Evolutionary conservation across 2,113 vertebrate genomes (phyloP).

Genomic region (Erinaceus europaeus): DNA sequence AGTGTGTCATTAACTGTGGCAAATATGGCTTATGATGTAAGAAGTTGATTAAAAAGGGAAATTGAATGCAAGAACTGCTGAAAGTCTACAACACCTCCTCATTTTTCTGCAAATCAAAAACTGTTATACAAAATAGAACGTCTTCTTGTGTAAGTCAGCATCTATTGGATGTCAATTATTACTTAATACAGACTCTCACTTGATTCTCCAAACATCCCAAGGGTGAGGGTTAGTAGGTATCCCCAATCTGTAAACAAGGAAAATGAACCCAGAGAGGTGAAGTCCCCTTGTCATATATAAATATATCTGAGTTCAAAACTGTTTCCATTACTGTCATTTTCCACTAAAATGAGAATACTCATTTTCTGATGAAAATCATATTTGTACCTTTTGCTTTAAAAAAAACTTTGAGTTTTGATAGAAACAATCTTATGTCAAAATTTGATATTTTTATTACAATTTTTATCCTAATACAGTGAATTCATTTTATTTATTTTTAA

Average conservation of each 20-base stretch:
- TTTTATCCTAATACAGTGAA: background rate
- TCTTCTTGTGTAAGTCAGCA: too few species aligned
- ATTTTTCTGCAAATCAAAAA: too few species aligned
- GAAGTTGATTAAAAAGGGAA: too few species aligned
- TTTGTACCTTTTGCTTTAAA: background rate
- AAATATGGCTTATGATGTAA: too few species aligned
- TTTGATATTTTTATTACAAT: background rate
- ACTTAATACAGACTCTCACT: too few species aligned
- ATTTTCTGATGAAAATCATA: background rate
- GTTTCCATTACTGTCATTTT: background rate
- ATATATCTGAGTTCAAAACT: too few species aligned
- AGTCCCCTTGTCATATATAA: background rate
- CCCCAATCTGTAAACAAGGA: background rate
- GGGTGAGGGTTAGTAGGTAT: rapidly evolving
- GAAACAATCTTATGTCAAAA: background rate
- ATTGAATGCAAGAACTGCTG: too few species aligned
- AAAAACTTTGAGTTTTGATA: background rate
- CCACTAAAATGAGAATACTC: background rate
- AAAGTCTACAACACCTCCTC: too few species aligned
- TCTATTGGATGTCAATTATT: too few species aligned
- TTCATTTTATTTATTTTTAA: too few species aligned
- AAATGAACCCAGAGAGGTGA: background rate
- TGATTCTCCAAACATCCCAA: background rate
- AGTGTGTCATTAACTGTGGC: too few species aligned
- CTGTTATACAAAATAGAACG: too few species aligned